Base-by-base conservation (phyloP, 2,113 vertebrate genomes). In the Todiramphus saurophagus region DNA sequence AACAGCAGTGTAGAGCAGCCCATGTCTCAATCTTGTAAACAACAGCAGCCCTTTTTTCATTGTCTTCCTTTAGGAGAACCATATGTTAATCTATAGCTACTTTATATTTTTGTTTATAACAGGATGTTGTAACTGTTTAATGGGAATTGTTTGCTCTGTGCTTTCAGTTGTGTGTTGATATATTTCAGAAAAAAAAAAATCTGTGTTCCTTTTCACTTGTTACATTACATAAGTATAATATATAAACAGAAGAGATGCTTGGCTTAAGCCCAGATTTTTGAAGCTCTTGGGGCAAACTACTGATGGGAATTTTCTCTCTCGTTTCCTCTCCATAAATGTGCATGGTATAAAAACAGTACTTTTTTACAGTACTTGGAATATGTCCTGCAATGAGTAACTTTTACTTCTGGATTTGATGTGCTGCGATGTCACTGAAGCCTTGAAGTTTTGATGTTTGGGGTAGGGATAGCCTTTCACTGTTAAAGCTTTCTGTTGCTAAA, bases 151-250 rank as follows among this genome's bases (percentile, higher is more conserved):
- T 93, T 85, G 93, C 53, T 75, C 94, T 94, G 78, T 83, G 95
- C 95, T 87, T 97, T 96, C 81, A 92, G 92, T 97, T 14, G 10
- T 94, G 33, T 91, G 77, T 96, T 97, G 92, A 84, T 96, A 37
- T 43, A 76, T 81, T 96, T 96, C 17, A 0, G 59, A 93, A 97
- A 95, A 73, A 51, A 10, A 43, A 43, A 43, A 43, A 53, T 80
- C 67, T 56, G 23, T 93, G 33, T 53, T 97, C 90, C 37, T 83
- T 94, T 92, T 89, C 50, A 58, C 79, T 87, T 87, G 83, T 84
- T 95, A 64, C n/a, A 24, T 95, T 96, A 43, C 78, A 56, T 73
- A 95, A 96, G 67, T 79, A 83, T 90, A 96, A 90, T 87, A 96
- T 56, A 80, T 97, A 94, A 96, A 96, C 93, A 96, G 74, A 81